Percentiles rank a stretch among this genome's conserved stretches.
Conservation (phyloP, 2,888 invertebrate species). For the Philaethria dido region DNA sequence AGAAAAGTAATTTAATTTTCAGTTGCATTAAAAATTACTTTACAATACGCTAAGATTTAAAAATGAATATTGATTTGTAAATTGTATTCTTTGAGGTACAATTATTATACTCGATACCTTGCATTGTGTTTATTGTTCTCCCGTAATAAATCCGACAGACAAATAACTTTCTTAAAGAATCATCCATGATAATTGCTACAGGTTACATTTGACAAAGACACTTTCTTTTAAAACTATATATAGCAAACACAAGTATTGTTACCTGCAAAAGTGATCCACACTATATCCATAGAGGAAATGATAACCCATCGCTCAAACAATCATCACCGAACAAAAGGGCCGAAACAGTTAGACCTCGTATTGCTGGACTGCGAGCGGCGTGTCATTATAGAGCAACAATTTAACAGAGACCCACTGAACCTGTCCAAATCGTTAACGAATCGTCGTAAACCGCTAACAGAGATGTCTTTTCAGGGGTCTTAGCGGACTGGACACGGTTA, state of each 20-base stretch:
- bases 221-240: conserved; percentile 32
- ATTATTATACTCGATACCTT: no score
- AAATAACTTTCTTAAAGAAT: neutral
- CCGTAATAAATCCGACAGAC: neutral
- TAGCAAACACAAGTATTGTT: conserved; percentile 54
- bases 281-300: conserved; percentile 48
- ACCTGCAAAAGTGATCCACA: conserved; percentile 55
- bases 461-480: conserved; percentile 62
- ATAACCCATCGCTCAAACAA: conserved; percentile 69
- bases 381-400: conserved; percentile 70
- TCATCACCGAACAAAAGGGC: conserved; percentile 74
- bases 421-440: conserved; percentile 46
- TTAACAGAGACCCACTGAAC: conserved; percentile 56
- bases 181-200: conserved; percentile 2
- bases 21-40: no score
- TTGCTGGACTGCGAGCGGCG: conserved; percentile 62
- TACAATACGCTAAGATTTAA: no score
- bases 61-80: no score
- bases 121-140: no score
- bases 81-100: no score
- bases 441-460: conserved; percentile 39
- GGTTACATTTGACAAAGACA: conserved; percentile 1
- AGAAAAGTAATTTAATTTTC: no score
- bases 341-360: conserved; percentile 68
- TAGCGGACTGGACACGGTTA: conserved; percentile 58